A percentile compares a stretch with the other conserved stretches of the same genome.
Evolutionary conservation across 2,113 vertebrate species (phyloP).

Genomic region (Megaceryle torquata): DNA sequence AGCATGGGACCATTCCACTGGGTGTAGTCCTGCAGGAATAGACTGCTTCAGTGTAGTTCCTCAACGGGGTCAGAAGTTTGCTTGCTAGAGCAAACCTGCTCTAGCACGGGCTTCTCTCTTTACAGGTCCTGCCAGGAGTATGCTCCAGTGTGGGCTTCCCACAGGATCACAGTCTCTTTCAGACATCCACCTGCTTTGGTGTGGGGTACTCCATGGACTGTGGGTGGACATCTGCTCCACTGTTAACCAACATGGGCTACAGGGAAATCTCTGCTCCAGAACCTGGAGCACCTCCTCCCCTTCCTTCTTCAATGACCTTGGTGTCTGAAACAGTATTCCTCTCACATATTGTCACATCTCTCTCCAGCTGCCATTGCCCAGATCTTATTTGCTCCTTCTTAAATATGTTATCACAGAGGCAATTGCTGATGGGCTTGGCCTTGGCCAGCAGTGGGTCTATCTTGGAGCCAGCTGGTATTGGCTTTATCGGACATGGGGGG

Average conservation of each 20-base stretch:
- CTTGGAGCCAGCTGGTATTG: background rate
- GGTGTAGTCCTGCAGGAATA: background rate
- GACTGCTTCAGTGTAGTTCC: background rate
- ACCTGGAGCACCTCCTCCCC: background rate
- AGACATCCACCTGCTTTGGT: background rate
- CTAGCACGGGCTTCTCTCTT: background rate
- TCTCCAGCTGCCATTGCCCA: background rate
- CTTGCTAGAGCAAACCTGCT: background rate
- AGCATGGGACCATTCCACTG: background rate
- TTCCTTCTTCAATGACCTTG: background rate
- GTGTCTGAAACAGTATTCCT: background rate
- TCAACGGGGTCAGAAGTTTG: background rate
- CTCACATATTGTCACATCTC: background rate
- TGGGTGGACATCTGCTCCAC: background rate
- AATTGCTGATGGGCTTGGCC: background rate
- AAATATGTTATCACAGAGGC: background rate
- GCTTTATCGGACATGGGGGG: background rate
- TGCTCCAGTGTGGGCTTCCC: background rate
- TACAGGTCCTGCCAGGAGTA: background rate
- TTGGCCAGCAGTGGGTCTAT: background rate
- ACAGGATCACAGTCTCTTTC: background rate
- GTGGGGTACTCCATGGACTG: background rate
- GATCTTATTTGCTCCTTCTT: background rate
- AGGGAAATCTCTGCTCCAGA: background rate
- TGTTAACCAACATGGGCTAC: background rate